Evolutionary conservation across 2,888 invertebrate species (phyloP).

Genomic region (Acrobasis repandana): DNA sequence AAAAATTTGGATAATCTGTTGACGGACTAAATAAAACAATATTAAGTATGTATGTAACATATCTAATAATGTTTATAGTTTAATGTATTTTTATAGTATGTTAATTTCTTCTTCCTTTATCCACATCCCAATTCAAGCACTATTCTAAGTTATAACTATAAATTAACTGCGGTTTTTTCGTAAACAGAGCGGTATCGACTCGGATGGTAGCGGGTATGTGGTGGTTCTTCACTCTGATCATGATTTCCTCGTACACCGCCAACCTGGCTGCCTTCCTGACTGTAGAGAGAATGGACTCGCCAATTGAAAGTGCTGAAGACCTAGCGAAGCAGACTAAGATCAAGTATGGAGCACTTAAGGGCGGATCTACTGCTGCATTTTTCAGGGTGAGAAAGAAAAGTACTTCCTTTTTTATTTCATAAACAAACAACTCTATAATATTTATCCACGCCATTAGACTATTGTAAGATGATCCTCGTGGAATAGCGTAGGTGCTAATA

Average conservation of each 20-base stretch:
- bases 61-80: too few relatives aligned
- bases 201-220: slow-evolving; percentile 95
- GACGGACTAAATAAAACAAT: too few relatives aligned
- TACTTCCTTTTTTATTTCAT: background rate
- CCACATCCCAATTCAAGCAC: too few relatives aligned
- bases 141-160: background rate
- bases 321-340: slow-evolving; percentile 98
- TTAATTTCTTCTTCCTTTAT: too few relatives aligned
- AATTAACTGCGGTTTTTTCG: slow-evolving; percentile 18
- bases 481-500: too few relatives aligned
- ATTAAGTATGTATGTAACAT: too few relatives aligned
- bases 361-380: slow-evolving; percentile 97
- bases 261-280: slow-evolving; percentile 97
- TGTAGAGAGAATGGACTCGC: slow-evolving; percentile 95
- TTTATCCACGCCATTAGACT: too few relatives aligned
- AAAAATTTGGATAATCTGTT: too few relatives aligned
- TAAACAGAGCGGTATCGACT: slow-evolving; percentile 90
- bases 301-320: slow-evolving; percentile 97
- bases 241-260: slow-evolving; percentile 98
- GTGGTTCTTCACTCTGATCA: slow-evolving; percentile 98
- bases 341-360: slow-evolving; percentile 96
- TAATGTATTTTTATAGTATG: too few relatives aligned
- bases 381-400: slow-evolving; percentile 88
- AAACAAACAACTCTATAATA: background rate
- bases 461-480: too few relatives aligned